Base-by-base conservation (phyloP, 2,113 vertebrate genomes). In the Malaclemys terrapin region DNA sequence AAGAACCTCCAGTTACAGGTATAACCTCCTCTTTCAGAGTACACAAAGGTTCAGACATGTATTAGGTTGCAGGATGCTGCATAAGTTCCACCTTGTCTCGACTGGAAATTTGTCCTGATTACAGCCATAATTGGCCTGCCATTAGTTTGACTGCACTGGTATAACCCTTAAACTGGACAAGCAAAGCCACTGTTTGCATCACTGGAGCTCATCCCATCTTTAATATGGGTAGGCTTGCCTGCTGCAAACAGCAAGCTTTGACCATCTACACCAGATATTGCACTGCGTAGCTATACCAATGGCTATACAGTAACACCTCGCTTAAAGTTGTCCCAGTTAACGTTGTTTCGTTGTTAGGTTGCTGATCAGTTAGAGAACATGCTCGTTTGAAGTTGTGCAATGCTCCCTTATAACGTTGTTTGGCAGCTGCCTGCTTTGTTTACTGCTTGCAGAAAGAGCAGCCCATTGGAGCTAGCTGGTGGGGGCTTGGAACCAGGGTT, bases 201-300 rank as follows among this genome's bases (percentile, higher is more conserved):
- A 8, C 65, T 17, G 7, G 16, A 72, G 29, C 31, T n/a, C 31
- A 65, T 16, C 31, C 16, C 19, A 14, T 65, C n/a, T 65, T 65
- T 65, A 24, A 35, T 31, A n/a, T 35, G 31, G 27, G 62, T 35
- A 65, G 62, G 5, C 35, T 65, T 35, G 29, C 29, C 29, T 65
- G 31, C 35, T n/a, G 35, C 35, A 72, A 80, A 6, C 6, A 17
- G 13, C 83, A 9, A 19, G 13, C 85, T 89, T 54, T 92, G 25
- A 10, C 25, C 80, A 20, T 19, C 38, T 62, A 3, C 42, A 11
- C 49, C 69, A 38, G 53, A 29, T 47, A 10, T 47, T 69, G 52
- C 5, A 1, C 16, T 1, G 3, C 5, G 12, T 31, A 31, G 57
- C 29, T 31, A 31, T 31, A 31, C 57, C 10, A 1, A 31, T 31